Evolutionary conservation across 1,140 invertebrate genomes (phyloP).

Genomic region (Drosophila parvula): DNA sequence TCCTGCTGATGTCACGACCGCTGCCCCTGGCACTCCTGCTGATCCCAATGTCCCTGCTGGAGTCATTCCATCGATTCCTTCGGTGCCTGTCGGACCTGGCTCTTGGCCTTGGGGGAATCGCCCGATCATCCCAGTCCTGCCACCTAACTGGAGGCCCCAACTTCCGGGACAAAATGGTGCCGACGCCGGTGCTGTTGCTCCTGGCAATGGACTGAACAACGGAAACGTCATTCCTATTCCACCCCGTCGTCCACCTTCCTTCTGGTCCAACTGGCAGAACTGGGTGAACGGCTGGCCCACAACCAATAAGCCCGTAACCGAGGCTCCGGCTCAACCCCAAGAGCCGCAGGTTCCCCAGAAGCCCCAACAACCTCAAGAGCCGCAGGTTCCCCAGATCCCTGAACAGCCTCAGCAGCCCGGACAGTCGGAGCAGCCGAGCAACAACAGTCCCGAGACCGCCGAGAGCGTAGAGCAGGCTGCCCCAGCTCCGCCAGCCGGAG

Average conservation of each 20-base stretch:
- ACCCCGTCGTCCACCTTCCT: constrained; percentile 28
- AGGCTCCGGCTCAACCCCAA: constrained; percentile 18
- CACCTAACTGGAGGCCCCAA: constrained; percentile 47
- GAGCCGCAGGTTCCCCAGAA: neutral
- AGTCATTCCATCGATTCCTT: constrained; percentile 32
- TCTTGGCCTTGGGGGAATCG: constrained; percentile 51
- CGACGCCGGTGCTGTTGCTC: neutral
- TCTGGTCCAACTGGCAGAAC: constrained; percentile 62
- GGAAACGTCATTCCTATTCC: neutral
- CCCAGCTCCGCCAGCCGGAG: constrained; percentile 16
- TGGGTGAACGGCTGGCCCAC: constrained; percentile 61
- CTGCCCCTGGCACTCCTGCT: constrained; percentile 9
- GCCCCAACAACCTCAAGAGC: constrained; percentile 6
- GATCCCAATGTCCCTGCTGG: constrained; percentile 19
- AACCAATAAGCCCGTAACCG: constrained; percentile 21
- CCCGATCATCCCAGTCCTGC: constrained; percentile 18
- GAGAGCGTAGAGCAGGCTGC: constrained; percentile 61
- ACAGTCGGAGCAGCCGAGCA: constrained; percentile 19
- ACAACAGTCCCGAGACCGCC: constrained; percentile 36
- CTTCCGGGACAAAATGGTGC: constrained; percentile 33
- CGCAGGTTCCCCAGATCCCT: constrained; percentile 9
- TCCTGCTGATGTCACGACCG: constrained; percentile 7
- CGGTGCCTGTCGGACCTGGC: constrained; percentile 29
- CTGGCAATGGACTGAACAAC: constrained; percentile 18
- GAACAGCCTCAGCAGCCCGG: constrained; percentile 1